Conservation (phyloP, 2,113 vertebrate species). For the Synchiropus splendidus region DNA sequence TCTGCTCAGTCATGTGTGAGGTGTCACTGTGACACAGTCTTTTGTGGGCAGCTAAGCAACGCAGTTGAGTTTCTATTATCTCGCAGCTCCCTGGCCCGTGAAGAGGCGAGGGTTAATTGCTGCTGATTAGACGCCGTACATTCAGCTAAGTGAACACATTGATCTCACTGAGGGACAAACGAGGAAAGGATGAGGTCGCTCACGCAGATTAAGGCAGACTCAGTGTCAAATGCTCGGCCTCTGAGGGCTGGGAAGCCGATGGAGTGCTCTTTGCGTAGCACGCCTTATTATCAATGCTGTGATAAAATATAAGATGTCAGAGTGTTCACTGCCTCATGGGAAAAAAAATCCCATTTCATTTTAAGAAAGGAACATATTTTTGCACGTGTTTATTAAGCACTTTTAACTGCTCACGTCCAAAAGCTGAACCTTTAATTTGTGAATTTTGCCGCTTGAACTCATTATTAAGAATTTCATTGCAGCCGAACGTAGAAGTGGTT, state of each 20-base stretch:
- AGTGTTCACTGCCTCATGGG: no score
- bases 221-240: constrained; percentile 43
- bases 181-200: constrained; percentile 22
- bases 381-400: no score
- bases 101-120: constrained; percentile 50
- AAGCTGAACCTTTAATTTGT: no score
- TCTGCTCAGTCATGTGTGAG: constrained; percentile 24
- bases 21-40: constrained; percentile 24
- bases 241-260: constrained; percentile 14
- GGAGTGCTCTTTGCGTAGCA: constrained; percentile 13
- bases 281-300: no score
- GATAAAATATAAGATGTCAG: no score
- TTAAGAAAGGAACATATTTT: no score
- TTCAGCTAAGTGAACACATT: constrained; percentile 30
- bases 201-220: constrained; percentile 28
- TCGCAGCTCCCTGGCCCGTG: constrained; percentile 14
- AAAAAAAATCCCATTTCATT: no score
- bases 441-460: no score
- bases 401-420: no score
- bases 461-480: no score
- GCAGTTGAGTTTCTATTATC: constrained; percentile 41
- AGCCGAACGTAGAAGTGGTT: no score
- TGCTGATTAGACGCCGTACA: constrained; percentile 53
- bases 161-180: constrained; percentile 18
- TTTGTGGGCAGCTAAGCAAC: constrained; percentile 17